These are phyloP conservation scores for Choloepus hoffmanni DNA, from an alignment of 2,113 vertebrate genomes.

Conservation along the genomic window DNA sequence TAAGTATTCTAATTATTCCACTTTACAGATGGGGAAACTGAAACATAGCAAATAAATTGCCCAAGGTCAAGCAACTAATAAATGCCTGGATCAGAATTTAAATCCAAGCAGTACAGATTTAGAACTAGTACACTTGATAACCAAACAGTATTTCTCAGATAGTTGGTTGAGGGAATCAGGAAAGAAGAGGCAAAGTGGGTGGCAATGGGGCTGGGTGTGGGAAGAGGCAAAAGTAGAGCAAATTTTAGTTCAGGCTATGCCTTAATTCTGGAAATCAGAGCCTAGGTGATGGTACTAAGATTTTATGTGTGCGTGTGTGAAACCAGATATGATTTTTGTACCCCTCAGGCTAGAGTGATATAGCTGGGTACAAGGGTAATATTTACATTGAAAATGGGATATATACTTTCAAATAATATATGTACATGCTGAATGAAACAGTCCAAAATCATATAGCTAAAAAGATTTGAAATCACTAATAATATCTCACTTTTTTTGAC, in stretches of 20 bases:
- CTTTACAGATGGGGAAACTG: not conserved
- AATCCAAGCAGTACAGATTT: not conserved
- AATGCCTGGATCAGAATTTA: not conserved
- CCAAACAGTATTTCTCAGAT: not conserved
- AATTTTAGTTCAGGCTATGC: not conserved
- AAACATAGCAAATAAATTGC: not conserved
- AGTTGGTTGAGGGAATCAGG: not conserved
- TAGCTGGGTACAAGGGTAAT: not conserved
- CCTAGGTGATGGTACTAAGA: not conserved
- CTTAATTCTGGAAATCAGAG: not conserved
- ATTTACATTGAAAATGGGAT: conserved; percentile 15
- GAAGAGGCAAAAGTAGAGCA: not conserved
- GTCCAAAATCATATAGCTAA: not conserved
- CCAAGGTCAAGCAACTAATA: not conserved
- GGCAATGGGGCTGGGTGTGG: not conserved
- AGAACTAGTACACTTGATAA: not conserved
- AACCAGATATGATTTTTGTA: not conserved
- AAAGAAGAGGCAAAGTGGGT: not conserved
- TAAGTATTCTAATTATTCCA: not conserved
- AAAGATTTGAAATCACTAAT: not conserved
- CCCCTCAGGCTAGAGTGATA: not conserved
- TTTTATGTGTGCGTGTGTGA: not conserved
- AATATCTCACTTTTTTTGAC: not conserved
- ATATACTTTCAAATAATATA: not conserved
- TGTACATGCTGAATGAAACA: not conserved